Percentiles rank a stretch among this genome's conserved stretches.
phyloP scores from a whole-genome alignment of 2,113 vertebrate species.

The Pseudonaja textilis region DNA sequence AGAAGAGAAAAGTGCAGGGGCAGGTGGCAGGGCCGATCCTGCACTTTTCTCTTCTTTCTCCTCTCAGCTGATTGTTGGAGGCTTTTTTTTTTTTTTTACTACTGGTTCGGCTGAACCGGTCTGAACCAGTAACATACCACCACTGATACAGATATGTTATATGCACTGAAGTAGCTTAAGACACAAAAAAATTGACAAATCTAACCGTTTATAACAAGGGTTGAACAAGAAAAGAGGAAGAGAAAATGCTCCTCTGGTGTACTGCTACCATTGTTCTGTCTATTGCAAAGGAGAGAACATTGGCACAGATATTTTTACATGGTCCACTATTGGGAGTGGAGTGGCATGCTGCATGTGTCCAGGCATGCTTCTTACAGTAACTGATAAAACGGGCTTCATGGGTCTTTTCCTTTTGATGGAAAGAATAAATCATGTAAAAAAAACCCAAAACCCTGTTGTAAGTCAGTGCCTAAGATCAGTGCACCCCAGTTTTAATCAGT shows the following conservation, averaged over 20 bases:
- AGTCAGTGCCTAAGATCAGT: background rate
- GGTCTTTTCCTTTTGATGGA: background rate
- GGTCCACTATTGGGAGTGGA: background rate
- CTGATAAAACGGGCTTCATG: slow-evolving; percentile 19
- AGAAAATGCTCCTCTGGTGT: background rate
- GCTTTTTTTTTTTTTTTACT: no score
- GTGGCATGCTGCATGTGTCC: background rate
- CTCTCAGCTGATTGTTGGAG: no score
- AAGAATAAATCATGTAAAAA: background rate
- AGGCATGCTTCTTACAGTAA: background rate
- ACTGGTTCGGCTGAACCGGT: no score
- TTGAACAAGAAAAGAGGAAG: background rate
- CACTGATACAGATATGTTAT: background rate
- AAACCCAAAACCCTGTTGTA: background rate
- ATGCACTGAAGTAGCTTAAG: background rate
- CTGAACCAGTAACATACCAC: no score
- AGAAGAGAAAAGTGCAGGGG: no score
- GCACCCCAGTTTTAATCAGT: slow-evolving; percentile 1
- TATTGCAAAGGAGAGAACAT: background rate
- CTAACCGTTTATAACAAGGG: background rate
- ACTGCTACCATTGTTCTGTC: background rate
- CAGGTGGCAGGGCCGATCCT: no score
- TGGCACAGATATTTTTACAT: background rate
- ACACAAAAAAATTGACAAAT: background rate
- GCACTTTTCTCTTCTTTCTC: no score